Evolutionary conservation across 2,113 vertebrate species (phyloP).

Genomic region (Ariopsis seemanni): DNA sequence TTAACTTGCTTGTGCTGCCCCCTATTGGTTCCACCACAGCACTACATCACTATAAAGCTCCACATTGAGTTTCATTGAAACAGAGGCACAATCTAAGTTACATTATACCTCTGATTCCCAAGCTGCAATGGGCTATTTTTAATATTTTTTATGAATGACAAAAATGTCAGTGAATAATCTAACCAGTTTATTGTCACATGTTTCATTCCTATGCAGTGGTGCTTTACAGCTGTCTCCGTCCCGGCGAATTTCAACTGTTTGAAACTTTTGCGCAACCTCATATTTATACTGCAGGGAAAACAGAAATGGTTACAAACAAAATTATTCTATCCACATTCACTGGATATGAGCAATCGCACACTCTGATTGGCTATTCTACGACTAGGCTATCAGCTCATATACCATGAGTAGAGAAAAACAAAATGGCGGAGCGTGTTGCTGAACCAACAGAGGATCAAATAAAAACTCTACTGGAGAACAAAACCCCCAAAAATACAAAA

Average conservation of each 20-base stretch:
- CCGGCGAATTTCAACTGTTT: not conserved
- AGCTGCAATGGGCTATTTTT: not conserved
- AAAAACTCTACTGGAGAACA: no score
- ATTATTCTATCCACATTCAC: no score
- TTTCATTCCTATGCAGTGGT: not conserved
- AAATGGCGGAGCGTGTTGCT: no score
- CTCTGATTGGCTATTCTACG: no score
- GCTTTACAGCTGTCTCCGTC: not conserved
- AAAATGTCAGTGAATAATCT: not conserved
- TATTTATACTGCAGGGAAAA: not conserved
- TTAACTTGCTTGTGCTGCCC: conserved; percentile 4
- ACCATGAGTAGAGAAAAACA: no score
- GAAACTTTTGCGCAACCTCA: not conserved
- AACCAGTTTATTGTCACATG: not conserved
- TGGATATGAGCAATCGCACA: no score
- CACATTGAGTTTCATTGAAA: not conserved
- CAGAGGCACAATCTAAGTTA: not conserved
- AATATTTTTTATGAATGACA: not conserved
- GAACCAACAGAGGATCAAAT: no score
- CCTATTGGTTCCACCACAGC: not conserved
- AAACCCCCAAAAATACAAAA: no score
- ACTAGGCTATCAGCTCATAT: no score
- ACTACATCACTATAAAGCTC: not conserved
- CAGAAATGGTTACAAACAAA: not conserved
- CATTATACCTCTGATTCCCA: not conserved